Conservation (phyloP, 2,888 invertebrate species). For the Apodemia duryi region DNA sequence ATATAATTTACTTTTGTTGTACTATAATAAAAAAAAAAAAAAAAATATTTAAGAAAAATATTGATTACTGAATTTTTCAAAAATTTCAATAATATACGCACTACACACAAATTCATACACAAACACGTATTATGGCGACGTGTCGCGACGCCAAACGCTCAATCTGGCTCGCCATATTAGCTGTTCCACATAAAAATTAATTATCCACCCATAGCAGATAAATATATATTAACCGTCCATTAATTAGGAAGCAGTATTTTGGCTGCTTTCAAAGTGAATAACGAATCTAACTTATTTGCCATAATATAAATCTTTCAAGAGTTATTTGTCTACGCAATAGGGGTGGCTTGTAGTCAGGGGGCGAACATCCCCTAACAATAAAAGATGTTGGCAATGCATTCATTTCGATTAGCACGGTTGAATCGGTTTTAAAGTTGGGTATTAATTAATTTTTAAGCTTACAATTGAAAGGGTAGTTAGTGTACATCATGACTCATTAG, state of each 20-base stretch:
- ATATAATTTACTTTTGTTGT: too few species aligned
- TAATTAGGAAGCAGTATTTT: not conserved
- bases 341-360: slow-evolving; percentile 24
- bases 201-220: too few species aligned
- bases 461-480: not conserved
- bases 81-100: too few species aligned
- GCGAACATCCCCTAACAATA: slow-evolving; percentile 48
- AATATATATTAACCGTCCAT: not conserved
- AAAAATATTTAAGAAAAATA: too few species aligned
- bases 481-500: not conserved
- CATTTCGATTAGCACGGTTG: slow-evolving; percentile 47
- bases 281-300: not conserved
- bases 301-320: not conserved
- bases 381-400: slow-evolving; percentile 64
- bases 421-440: slow-evolving; percentile 30
- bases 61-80: too few species aligned
- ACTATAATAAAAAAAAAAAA: too few species aligned
- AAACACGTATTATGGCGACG: too few species aligned
- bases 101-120: too few species aligned
- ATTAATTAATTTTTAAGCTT: slow-evolving; percentile 22
- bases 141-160: too few species aligned
- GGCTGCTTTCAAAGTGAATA: not conserved
- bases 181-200: too few species aligned
- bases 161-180: too few species aligned
- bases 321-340: slow-evolving; percentile 12